These are phyloP conservation scores for Craterocephalus amniculus DNA, from an alignment of 2,797 vertebrate genomes.

Conservation along the genomic window DNA sequence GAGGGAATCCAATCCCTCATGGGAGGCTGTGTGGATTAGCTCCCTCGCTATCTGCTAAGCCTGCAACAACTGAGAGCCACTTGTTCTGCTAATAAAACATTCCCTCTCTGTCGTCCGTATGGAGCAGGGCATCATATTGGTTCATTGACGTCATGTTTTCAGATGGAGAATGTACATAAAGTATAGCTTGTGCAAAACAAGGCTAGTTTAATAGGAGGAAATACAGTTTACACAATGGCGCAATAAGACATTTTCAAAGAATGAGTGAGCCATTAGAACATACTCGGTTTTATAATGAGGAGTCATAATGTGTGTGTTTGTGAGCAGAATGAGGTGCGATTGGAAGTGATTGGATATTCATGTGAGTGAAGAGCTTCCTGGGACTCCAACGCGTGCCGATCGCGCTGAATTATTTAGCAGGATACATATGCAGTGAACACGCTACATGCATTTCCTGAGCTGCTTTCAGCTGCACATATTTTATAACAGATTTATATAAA, in stretches of 20 bases:
- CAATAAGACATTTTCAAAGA: conserved; percentile 46
- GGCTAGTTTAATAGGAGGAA: conserved; percentile 53
- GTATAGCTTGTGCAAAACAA: conserved; percentile 58
- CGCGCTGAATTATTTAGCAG: conserved; percentile 43
- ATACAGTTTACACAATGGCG: conserved; percentile 36
- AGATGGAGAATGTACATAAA: conserved; percentile 54
- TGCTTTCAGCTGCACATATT: conserved; percentile 22
- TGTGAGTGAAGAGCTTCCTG: conserved; percentile 40
- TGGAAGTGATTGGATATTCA: conserved; percentile 63
- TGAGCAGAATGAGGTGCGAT: conserved; percentile 47
- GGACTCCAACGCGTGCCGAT: conserved; percentile 32
- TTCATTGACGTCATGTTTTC: conserved; percentile 41
- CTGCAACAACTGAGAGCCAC: conserved; percentile 56
- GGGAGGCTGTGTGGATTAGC: conserved; percentile 69
- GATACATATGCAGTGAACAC: conserved; percentile 25
- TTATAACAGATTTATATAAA: conserved; percentile 27
- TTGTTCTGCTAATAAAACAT: conserved; percentile 62
- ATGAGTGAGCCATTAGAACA: conserved; percentile 55
- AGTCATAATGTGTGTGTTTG: conserved; percentile 55
- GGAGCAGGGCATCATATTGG: conserved; percentile 33
- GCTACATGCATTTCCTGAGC: conserved; percentile 17
- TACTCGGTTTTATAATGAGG: conserved; percentile 58
- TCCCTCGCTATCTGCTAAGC: conserved; percentile 65
- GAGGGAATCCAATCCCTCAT: conserved; percentile 69
- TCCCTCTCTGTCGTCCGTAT: conserved; percentile 48